Percentiles rank a stretch among this genome's conserved stretches.
These are phyloP conservation scores for Etia nguti DNA, from an alignment of 2,113 vertebrate species.

Conservation along the genomic window DNA sequence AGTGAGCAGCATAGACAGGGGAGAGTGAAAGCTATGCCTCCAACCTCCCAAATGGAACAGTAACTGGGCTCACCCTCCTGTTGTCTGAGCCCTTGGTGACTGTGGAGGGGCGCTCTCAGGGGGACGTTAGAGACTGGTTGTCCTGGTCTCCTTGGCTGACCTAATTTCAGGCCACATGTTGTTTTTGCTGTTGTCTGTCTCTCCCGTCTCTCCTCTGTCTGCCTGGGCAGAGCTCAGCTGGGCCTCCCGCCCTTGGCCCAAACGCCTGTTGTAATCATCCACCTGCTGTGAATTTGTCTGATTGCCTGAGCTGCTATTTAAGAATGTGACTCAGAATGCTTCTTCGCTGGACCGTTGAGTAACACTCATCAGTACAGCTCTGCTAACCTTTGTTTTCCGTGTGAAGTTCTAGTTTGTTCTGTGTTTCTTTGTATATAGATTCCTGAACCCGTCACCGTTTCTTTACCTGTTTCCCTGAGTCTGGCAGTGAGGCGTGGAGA, in stretches of 20 bases:
- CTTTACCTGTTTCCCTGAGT: neutral
- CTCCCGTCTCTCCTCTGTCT: neutral
- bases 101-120: too few species aligned
- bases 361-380: neutral
- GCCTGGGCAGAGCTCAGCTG: neutral
- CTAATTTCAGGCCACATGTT: too few species aligned
- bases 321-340: neutral
- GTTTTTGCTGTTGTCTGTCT: too few species aligned
- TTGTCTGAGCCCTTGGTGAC: too few species aligned
- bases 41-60: too few species aligned
- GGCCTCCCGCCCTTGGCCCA: accelerated
- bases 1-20: too few species aligned
- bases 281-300: neutral
- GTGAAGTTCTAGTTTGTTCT: neutral
- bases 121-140: too few species aligned
- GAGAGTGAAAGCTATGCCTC: too few species aligned
- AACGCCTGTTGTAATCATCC: neutral
- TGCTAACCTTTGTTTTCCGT: accelerated
- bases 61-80: too few species aligned
- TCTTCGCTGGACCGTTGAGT: accelerated
- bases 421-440: neutral
- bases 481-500: neutral
- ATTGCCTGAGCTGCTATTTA: neutral
- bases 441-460: neutral
- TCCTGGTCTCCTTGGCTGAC: too few species aligned